phyloP scores from a whole-genome alignment of 37 sponge, comb jelly and placozoan genomes.

The Haliclona indistincta region DNA sequence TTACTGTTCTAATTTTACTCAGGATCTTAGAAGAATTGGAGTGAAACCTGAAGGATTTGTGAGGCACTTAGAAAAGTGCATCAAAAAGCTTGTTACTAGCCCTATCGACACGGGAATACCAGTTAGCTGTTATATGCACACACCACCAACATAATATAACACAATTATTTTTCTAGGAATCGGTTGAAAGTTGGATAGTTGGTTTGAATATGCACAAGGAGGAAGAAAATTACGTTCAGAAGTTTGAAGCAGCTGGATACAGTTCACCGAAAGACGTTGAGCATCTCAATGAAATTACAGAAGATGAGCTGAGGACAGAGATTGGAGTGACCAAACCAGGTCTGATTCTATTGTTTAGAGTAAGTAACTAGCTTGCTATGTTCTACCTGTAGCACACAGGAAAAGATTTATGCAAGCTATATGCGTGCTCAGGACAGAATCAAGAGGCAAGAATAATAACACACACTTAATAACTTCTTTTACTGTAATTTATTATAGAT shows the following conservation, averaged over 20 bases:
- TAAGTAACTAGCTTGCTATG: not conserved
- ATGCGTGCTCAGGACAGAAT: not conserved
- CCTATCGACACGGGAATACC: constrained; percentile 54
- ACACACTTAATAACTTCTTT: not conserved
- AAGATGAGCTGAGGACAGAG: constrained; percentile 35
- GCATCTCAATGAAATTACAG: constrained; percentile 50
- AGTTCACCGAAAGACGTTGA: constrained; percentile 48
- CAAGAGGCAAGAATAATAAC: not conserved
- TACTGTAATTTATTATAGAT: constrained; percentile 19
- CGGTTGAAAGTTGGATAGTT: constrained; percentile 47
- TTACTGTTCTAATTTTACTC: not conserved
- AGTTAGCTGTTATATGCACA: constrained; percentile 30
- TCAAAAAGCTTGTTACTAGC: constrained; percentile 46
- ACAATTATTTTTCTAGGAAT: constrained; percentile 26
- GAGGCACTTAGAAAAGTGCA: constrained; percentile 53
- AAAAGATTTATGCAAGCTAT: not conserved
- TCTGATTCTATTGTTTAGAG: not conserved
- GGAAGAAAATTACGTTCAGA: constrained; percentile 39
- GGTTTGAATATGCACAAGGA: constrained; percentile 27
- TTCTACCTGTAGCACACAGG: not conserved
- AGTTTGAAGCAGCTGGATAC: constrained; percentile 66
- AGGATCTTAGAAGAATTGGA: constrained; percentile 77
- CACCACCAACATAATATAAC: not conserved
- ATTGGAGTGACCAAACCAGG: constrained; percentile 79
- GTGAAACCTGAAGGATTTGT: constrained; percentile 55